Percentiles rank a stretch among this genome's conserved stretches.
These are phyloP conservation scores for Hyppa rectilinea DNA, from an alignment of 2,888 invertebrate genomes.

Conservation along the genomic window DNA sequence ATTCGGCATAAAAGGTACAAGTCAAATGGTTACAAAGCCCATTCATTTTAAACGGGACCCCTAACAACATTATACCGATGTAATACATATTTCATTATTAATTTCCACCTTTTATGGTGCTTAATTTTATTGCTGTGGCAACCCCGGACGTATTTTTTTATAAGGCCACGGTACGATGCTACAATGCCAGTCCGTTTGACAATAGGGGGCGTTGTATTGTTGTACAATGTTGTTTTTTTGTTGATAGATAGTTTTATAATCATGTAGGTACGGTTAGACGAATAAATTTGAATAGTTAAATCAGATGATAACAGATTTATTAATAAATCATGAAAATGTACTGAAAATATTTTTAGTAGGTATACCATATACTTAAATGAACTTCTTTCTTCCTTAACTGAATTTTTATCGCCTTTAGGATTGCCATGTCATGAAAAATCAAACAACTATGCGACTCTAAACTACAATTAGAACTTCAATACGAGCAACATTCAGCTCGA, in stretches of 20 bases:
- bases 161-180: constrained; percentile 70
- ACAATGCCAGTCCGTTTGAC: constrained; percentile 80
- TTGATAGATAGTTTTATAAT: constrained; percentile 73
- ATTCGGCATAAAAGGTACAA: constrained; percentile 85
- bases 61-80: constrained; percentile 90
- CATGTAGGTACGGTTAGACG: constrained; percentile 72
- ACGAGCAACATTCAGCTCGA: constrained; percentile 14
- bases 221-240: constrained; percentile 85
- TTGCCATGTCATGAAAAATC: too few species aligned
- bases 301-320: too few species aligned
- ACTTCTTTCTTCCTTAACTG: too few species aligned
- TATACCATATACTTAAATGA: too few species aligned
- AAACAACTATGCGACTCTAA: too few species aligned
- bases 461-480: neutral
- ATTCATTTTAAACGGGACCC: constrained; percentile 83
- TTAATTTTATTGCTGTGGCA: constrained; percentile 88
- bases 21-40: constrained; percentile 87
- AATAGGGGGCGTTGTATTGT: constrained; percentile 90
- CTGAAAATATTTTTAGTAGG: too few species aligned
- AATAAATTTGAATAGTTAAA: constrained; percentile 44
- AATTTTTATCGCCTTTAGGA: too few species aligned
- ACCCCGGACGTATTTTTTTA: constrained; percentile 82
- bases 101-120: constrained; percentile 87
- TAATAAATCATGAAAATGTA: too few species aligned
- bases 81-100: constrained; percentile 91